These are phyloP conservation scores for Horisme vitalbata DNA, from an alignment of 2,888 invertebrate genomes.

Conservation along the genomic window DNA sequence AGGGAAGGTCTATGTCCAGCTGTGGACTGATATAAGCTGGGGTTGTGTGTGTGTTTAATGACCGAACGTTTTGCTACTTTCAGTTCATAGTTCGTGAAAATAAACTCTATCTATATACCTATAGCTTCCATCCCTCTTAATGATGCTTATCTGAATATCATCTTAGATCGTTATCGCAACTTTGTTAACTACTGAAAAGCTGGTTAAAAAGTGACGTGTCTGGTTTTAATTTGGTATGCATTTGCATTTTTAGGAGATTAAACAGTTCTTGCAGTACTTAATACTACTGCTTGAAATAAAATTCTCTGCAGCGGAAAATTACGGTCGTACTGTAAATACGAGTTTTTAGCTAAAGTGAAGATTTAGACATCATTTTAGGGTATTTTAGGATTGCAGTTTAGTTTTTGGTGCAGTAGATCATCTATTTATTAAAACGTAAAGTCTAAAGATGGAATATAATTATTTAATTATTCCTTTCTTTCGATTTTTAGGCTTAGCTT, in stretches of 20 bases:
- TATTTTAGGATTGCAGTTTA: no score
- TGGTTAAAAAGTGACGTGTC: constrained; percentile 12
- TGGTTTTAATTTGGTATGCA: constrained; percentile 11
- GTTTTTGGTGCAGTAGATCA: no score
- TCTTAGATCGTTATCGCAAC: constrained; percentile 17
- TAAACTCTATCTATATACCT: not conserved
- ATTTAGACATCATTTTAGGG: no score
- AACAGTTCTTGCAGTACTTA: constrained; percentile 4
- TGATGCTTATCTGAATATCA: constrained; percentile 14
- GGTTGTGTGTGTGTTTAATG: no score
- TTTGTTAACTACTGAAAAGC: constrained; percentile 12
- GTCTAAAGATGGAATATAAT: no score
- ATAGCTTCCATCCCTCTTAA: not conserved
- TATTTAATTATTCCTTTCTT: no score
- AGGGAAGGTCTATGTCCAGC: no score
- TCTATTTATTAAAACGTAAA: no score
- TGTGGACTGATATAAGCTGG: no score
- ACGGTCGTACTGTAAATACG: not conserved
- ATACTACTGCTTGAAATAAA: constrained; percentile 1
- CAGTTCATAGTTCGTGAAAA: constrained; percentile 4
- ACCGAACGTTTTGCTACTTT: constrained; percentile 4
- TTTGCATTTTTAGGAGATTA: constrained; percentile 17
- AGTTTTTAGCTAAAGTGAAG: no score
- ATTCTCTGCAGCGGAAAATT: constrained; percentile 7
- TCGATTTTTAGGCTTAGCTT: no score